Evolutionary conservation across 2,888 invertebrate genomes (phyloP).

Genomic region (Latrodectus elegans): DNA sequence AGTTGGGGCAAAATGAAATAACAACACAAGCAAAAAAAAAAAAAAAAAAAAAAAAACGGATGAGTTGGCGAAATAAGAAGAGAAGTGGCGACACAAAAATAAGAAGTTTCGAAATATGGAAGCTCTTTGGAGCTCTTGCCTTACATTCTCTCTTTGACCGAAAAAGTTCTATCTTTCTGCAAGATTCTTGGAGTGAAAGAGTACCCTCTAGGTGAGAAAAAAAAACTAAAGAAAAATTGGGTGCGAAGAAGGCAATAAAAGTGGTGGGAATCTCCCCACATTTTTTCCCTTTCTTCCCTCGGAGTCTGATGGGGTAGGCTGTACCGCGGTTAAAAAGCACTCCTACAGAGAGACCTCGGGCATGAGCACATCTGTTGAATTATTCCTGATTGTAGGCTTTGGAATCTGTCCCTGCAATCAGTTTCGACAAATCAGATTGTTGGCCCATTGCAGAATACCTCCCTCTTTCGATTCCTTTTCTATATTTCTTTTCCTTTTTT

Average conservation of each 20-base stretch:
- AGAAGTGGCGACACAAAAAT: slow-evolving; percentile 20
- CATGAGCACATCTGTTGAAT: slow-evolving; percentile 61
- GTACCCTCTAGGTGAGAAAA: slow-evolving; percentile 29
- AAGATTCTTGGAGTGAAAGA: slow-evolving; percentile 55
- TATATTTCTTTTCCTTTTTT: slow-evolving; percentile 11
- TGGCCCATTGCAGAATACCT: slow-evolving; percentile 46
- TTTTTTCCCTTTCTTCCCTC: slow-evolving; percentile 23
- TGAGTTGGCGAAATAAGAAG: not conserved
- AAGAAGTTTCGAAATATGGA: slow-evolving; percentile 53
- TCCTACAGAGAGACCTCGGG: slow-evolving; percentile 15
- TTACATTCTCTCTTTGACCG: slow-evolving; percentile 13
- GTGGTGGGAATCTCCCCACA: slow-evolving; percentile 42
- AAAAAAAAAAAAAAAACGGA: not conserved
- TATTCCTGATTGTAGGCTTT: slow-evolving; percentile 66
- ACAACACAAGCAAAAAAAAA: not conserved
- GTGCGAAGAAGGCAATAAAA: slow-evolving; percentile 63
- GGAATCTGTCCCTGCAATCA: slow-evolving; percentile 64
- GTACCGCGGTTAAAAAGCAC: slow-evolving; percentile 43
- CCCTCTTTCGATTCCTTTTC: not conserved
- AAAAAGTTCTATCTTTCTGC: slow-evolving; percentile 59
- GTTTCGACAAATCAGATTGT: slow-evolving; percentile 66
- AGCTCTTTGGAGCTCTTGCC: slow-evolving; percentile 38
- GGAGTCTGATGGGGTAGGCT: slow-evolving; percentile 27
- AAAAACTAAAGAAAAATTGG: slow-evolving; percentile 14
- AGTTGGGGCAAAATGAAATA: slow-evolving; percentile 8